These are phyloP conservation scores for Belgica antarctica DNA, from an alignment of 2,888 invertebrate species.

Conservation along the genomic window DNA sequence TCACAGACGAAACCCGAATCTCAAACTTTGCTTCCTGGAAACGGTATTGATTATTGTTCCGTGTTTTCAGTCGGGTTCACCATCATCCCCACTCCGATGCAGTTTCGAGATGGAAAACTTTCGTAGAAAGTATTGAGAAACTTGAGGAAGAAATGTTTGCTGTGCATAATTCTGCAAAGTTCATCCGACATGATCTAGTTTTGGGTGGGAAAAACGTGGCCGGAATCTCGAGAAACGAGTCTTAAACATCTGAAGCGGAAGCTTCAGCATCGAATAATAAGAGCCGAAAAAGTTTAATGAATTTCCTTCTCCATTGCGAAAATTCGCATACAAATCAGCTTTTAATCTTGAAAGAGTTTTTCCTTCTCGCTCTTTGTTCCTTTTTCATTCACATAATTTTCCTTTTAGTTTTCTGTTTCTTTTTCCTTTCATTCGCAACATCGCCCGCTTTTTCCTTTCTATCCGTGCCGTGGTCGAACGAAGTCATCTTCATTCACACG, in stretches of 20 bases:
- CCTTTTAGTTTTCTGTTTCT: not conserved
- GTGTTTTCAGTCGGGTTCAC: no score
- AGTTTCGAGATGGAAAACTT: no score
- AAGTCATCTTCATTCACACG: constrained; percentile 19
- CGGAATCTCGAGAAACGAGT: no score
- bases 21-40: not conserved
- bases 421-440: constrained; percentile 15
- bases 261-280: no score
- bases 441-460: constrained; percentile 18
- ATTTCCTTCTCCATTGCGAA: not conserved
- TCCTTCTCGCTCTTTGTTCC: no score
- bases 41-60: constrained; percentile 14
- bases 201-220: no score
- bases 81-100: no score
- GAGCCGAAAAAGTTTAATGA: not conserved
- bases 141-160: no score
- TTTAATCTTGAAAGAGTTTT: constrained; percentile 11
- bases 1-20: not conserved
- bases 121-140: no score
- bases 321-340: constrained; percentile 7
- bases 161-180: no score
- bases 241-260: no score
- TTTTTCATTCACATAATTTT: constrained; percentile 10
- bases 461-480: not conserved
- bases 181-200: no score